These are phyloP conservation scores for Anoncus sp. DNA, from an alignment of 2,888 invertebrate species.

Conservation along the genomic window DNA sequence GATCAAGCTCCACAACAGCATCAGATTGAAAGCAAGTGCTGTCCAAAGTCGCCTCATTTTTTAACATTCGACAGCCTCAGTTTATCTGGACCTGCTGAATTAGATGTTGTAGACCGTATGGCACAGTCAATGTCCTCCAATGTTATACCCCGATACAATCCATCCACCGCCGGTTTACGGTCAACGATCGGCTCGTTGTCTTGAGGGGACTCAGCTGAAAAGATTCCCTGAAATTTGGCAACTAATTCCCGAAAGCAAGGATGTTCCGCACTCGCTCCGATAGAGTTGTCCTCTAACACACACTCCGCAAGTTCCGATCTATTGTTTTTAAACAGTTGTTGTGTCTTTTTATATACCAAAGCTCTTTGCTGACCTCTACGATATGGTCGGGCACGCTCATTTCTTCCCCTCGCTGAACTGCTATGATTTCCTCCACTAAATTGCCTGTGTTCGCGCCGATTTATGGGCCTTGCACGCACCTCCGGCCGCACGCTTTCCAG, in stretches of 20 bases:
- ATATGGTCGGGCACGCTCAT: too few species aligned
- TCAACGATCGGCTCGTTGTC: background rate
- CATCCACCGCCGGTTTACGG: background rate
- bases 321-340: constrained; percentile 14
- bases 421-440: too few species aligned
- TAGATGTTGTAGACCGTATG: background rate
- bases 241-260: constrained; percentile 11
- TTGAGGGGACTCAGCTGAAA: constrained; percentile 1
- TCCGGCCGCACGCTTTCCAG: too few species aligned
- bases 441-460: too few species aligned
- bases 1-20: constrained; percentile 8
- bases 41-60: too few species aligned
- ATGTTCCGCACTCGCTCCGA: background rate
- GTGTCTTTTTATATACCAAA: background rate
- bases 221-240: background rate
- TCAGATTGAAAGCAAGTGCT: constrained; percentile 5
- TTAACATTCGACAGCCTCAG: constrained; percentile 12
- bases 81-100: constrained; percentile 13
- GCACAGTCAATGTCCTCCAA: background rate
- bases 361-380: too few species aligned
- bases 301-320: constrained; percentile 3
- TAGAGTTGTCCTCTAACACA: constrained; percentile 9
- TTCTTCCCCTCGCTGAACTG: too few species aligned
- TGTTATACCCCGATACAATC: background rate
- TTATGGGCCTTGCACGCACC: too few species aligned